A percentile compares a stretch with the other conserved stretches of the same genome.
phyloP scores from a whole-genome alignment of 64 coral and sea anemone genomes.

The Porites lutea region DNA sequence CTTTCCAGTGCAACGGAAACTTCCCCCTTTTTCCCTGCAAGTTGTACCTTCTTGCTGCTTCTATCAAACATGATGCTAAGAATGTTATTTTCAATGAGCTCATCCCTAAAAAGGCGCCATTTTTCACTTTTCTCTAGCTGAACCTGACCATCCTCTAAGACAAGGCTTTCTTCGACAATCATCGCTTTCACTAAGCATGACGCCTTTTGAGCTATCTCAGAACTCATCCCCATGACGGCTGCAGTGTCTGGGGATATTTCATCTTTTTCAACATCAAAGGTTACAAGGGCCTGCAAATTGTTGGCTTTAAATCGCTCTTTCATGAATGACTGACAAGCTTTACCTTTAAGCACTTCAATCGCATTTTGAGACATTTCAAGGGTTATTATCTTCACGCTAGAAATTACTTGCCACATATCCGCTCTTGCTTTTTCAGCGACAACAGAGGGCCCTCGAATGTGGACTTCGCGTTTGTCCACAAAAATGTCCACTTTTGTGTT shows the following conservation, averaged over 20 bases:
- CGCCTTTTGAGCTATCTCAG: constrained; percentile 3
- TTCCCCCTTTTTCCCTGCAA: constrained; percentile 30
- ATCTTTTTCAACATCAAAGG: background rate
- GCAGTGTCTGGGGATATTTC: too few relatives aligned
- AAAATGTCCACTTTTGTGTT: background rate
- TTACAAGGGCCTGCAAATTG: constrained; percentile 11
- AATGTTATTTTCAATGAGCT: background rate
- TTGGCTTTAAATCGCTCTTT: background rate
- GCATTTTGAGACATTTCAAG: constrained; percentile 13
- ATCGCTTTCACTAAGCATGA: background rate
- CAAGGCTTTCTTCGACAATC: constrained; percentile 19
- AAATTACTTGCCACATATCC: background rate
- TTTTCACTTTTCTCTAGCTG: constrained; percentile 19
- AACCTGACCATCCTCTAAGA: constrained; percentile 33
- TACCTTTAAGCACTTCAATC: background rate
- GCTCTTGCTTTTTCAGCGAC: background rate
- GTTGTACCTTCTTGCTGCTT: background rate
- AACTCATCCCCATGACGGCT: constrained; percentile 11
- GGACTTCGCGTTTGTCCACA: background rate
- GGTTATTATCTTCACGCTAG: background rate
- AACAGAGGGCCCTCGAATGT: background rate
- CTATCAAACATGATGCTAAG: background rate
- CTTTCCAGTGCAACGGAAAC: background rate
- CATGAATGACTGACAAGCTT: background rate
- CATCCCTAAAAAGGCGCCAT: background rate